Conservation (phyloP, 2,797 vertebrate species). For the Lagodon rhomboides region DNA sequence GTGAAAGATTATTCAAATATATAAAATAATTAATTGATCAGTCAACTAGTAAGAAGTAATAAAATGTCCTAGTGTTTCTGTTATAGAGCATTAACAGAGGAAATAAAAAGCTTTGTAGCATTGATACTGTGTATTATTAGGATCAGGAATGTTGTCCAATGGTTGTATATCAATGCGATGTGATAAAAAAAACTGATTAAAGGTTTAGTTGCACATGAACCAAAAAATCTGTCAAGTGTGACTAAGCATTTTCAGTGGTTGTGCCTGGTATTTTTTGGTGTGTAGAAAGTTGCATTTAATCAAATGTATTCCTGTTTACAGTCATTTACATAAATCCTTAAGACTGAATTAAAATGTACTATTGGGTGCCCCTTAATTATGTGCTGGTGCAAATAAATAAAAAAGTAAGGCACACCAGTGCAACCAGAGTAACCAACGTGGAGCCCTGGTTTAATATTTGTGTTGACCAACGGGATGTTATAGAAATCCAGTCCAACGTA, state of each 20-base stretch:
- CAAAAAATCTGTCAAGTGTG: too few species aligned
- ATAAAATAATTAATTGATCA: background rate
- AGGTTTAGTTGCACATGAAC: background rate
- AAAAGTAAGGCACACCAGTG: too few species aligned
- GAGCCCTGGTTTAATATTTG: background rate
- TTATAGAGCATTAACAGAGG: conserved; percentile 1
- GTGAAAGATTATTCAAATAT: too few species aligned
- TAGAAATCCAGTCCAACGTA: background rate
- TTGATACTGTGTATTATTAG: background rate
- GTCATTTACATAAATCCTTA: too few species aligned
- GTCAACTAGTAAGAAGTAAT: background rate
- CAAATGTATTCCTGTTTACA: too few species aligned
- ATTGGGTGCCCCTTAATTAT: too few species aligned
- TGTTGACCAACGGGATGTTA: too few species aligned
- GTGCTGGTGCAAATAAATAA: too few species aligned
- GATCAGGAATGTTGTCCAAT: background rate
- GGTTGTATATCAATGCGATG: background rate
- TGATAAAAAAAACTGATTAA: background rate
- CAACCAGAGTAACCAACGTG: too few species aligned
- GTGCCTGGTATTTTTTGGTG: too few species aligned
- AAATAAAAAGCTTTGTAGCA: background rate
- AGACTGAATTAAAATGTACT: background rate
- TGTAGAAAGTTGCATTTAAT: too few species aligned
- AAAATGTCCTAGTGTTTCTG: background rate
- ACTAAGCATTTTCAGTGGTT: too few species aligned